A percentile compares a stretch with the other conserved stretches of the same genome.
These are phyloP conservation scores for Coracopsis vasa DNA, from an alignment of 2,113 vertebrate species.

Conservation along the genomic window DNA sequence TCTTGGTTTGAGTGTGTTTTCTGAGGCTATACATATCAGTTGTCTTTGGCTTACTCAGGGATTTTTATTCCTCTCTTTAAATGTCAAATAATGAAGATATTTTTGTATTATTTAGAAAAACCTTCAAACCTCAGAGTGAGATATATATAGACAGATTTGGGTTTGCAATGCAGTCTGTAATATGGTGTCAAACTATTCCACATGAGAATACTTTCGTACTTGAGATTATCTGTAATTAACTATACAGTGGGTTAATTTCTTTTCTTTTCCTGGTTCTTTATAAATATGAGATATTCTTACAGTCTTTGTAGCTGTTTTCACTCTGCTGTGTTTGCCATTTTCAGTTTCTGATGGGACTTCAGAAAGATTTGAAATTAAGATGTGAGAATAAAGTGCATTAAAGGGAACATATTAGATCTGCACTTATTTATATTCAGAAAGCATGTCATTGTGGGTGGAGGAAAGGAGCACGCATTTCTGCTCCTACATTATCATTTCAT, in stretches of 20 bases:
- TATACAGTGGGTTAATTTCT: constrained; percentile 20
- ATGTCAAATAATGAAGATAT: constrained; percentile 74
- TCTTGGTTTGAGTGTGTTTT: constrained; percentile 62
- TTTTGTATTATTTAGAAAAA: constrained; percentile 78
- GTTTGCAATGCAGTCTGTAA: constrained; percentile 44
- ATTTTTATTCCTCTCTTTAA: constrained; percentile 80
- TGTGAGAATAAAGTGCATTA: background rate
- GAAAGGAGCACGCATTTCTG: background rate
- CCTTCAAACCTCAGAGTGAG: constrained; percentile 44
- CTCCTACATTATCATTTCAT: background rate
- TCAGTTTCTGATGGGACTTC: constrained; percentile 22
- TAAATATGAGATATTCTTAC: background rate
- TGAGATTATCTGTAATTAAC: constrained; percentile 4
- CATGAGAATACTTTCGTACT: constrained; percentile 41
- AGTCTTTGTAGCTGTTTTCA: constrained; percentile 29
- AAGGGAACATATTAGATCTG: constrained; percentile 35
- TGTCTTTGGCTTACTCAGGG: constrained; percentile 82
- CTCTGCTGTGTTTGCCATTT: constrained; percentile 6
- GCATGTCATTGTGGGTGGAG: background rate
- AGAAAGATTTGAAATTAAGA: constrained; percentile 29
- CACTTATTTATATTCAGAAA: constrained; percentile 3
- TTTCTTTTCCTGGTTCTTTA: constrained; percentile 48
- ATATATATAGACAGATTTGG: background rate
- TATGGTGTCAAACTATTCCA: constrained; percentile 21
- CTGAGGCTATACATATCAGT: constrained; percentile 68